These are phyloP conservation scores for Propithecus coquereli DNA, from an alignment of 2,113 vertebrate genomes.

Conservation along the genomic window DNA sequence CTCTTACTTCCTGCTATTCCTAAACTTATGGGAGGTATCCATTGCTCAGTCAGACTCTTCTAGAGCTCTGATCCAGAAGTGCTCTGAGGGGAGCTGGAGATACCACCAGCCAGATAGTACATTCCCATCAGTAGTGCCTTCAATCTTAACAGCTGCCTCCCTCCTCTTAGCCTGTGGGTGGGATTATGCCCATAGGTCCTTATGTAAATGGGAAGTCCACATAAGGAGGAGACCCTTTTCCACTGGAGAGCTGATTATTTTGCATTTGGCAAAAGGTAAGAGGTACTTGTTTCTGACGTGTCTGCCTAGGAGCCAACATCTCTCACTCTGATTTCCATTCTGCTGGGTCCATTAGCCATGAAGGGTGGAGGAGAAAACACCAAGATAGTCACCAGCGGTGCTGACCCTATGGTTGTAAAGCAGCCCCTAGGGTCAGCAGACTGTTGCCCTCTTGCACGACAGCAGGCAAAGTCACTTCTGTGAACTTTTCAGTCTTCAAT, in stretches of 20 bases:
- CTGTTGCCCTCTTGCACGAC: background rate
- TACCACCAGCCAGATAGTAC: background rate
- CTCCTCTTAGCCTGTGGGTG: background rate
- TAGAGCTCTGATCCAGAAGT: background rate
- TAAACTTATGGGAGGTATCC: background rate
- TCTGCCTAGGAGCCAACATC: background rate
- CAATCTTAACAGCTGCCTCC: background rate
- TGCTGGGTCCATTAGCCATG: background rate
- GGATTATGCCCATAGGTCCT: background rate
- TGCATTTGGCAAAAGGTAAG: background rate
- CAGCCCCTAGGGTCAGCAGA: background rate
- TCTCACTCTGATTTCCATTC: background rate
- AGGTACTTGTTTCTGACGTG: background rate
- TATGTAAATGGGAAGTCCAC: background rate
- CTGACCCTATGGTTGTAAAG: background rate
- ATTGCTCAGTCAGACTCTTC: background rate
- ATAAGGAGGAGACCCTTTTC: background rate
- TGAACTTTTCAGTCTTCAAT: background rate
- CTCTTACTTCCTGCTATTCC: background rate
- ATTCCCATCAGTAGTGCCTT: no score
- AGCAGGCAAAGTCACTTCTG: background rate
- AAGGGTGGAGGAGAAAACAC: background rate
- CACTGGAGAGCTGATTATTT: background rate
- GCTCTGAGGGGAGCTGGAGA: background rate
- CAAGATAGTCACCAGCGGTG: background rate